A percentile compares a stretch with the other conserved stretches of the same genome.
phyloP scores from a whole-genome alignment of 64 coral and sea anemone genomes.

The Stylophora pistillata region DNA sequence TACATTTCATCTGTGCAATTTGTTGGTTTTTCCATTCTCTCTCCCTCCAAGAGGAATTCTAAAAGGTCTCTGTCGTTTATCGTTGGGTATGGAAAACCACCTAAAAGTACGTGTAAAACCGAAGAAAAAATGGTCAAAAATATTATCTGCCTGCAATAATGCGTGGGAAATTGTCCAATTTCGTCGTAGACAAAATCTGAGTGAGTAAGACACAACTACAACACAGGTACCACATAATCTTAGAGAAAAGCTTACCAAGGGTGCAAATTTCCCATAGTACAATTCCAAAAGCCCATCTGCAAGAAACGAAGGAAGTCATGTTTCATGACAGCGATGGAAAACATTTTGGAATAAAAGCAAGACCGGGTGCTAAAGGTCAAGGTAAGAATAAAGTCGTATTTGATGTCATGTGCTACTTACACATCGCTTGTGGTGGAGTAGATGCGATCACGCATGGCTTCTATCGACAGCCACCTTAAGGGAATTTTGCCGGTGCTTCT shows the following conservation, averaged over 20 bases:
- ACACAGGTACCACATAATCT: too few species aligned
- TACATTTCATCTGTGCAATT: slow-evolving; percentile 97
- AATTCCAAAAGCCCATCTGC: slow-evolving; percentile 97
- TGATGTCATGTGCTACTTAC: slow-evolving; percentile 49
- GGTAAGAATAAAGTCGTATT: background rate
- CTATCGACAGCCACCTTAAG: slow-evolving; percentile 89
- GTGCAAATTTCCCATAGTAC: slow-evolving; percentile 99
- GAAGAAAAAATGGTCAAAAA: background rate
- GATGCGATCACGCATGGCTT: slow-evolving; percentile 83
- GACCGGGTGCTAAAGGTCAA: too few species aligned
- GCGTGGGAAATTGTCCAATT: too few species aligned
- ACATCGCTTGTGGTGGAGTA: slow-evolving; percentile 91
- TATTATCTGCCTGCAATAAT: too few species aligned
- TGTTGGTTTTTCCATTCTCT: slow-evolving; percentile 90
- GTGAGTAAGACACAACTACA: too few species aligned
- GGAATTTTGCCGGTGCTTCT: slow-evolving; percentile 87
- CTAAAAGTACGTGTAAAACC: slow-evolving; percentile 25
- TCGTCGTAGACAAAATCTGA: too few species aligned
- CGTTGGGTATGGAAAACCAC: slow-evolving; percentile 92
- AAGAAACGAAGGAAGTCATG: background rate
- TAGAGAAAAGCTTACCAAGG: slow-evolving; percentile 65
- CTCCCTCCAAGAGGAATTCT: slow-evolving; percentile 71
- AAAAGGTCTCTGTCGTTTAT: slow-evolving; percentile 86
- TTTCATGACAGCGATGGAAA: too few species aligned
- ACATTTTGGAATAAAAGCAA: too few species aligned